A percentile compares a stretch with the other conserved stretches of the same genome.
These are phyloP conservation scores for Hippocampus comes DNA, from an alignment of 2,113 vertebrate genomes.

Conservation along the genomic window DNA sequence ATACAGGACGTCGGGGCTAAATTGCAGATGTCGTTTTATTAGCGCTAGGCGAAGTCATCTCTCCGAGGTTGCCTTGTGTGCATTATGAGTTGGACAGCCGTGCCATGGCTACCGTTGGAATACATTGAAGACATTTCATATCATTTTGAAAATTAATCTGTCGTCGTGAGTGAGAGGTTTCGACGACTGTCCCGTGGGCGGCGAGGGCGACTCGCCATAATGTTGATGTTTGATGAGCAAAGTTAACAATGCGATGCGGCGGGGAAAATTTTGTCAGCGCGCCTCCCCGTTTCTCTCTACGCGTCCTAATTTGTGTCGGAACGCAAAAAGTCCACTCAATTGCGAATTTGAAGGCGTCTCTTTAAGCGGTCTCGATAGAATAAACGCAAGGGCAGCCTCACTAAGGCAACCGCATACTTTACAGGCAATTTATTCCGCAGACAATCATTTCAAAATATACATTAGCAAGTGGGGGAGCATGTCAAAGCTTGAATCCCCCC, in stretches of 20 bases:
- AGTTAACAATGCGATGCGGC: slow-evolving; percentile 37
- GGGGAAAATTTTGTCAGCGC: slow-evolving; percentile 19
- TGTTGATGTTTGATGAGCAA: slow-evolving; percentile 30
- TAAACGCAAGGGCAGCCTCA: slow-evolving; percentile 20
- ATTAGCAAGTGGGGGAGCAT: slow-evolving; percentile 21
- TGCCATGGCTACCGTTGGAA: slow-evolving; percentile 36
- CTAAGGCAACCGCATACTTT: slow-evolving; percentile 44
- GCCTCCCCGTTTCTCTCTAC: background rate
- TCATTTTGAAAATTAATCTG: slow-evolving; percentile 61
- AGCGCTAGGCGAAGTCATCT: slow-evolving; percentile 49
- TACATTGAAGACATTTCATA: slow-evolving; percentile 58
- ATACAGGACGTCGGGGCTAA: slow-evolving; percentile 40
- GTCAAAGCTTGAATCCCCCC: slow-evolving; percentile 17
- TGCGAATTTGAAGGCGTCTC: slow-evolving; percentile 10
- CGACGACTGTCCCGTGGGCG: slow-evolving; percentile 34
- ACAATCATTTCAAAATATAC: slow-evolving; percentile 38
- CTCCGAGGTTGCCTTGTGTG: slow-evolving; percentile 48
- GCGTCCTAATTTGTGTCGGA: slow-evolving; percentile 5
- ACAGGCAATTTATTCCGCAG: slow-evolving; percentile 37
- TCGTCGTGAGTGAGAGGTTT: slow-evolving; percentile 40
- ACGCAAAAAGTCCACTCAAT: slow-evolving; percentile 6
- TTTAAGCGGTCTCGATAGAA: slow-evolving; percentile 17
- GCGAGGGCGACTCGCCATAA: slow-evolving; percentile 28
- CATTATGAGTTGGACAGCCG: slow-evolving; percentile 59
- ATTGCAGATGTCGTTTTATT: slow-evolving; percentile 66